These are phyloP conservation scores for Drosophila pectinifera DNA, from an alignment of 1,140 invertebrate genomes.

Conservation along the genomic window DNA sequence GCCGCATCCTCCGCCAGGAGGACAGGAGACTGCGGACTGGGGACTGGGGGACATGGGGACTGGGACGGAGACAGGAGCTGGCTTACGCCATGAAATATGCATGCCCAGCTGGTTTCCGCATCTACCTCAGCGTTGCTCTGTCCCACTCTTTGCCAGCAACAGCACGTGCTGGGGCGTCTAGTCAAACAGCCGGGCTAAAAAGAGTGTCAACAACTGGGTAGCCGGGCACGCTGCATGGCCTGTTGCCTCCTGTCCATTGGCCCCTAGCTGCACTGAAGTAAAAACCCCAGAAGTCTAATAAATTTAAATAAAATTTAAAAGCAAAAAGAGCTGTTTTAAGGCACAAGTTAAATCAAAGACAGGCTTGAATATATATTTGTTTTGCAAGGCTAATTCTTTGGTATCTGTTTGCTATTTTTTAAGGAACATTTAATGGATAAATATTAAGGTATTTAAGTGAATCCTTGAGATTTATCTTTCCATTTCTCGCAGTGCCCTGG, in stretches of 20 bases:
- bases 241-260: conserved; percentile 37
- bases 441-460: too few species aligned
- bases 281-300: too few species aligned
- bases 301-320: too few species aligned
- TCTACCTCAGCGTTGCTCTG: conserved; percentile 3
- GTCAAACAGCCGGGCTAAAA: conserved; percentile 50
- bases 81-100: conserved; percentile 57
- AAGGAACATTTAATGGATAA: too few species aligned
- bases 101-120: conserved; percentile 42
- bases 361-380: too few species aligned
- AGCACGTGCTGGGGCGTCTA: conserved; percentile 58
- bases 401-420: too few species aligned
- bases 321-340: too few species aligned
- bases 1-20: conserved; percentile 6
- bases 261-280: not conserved
- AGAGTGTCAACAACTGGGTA: conserved; percentile 56
- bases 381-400: too few species aligned
- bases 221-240: conserved; percentile 26
- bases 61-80: conserved; percentile 1
- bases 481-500: not conserved
- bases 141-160: conserved; percentile 2
- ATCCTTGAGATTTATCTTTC: not conserved
- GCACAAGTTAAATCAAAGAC: not conserved
- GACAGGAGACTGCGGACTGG: not conserved
- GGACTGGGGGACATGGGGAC: too few species aligned